A percentile compares a stretch with the other conserved stretches of the same genome.
phyloP scores from a whole-genome alignment of 2,888 invertebrate species.

The Nebria salina region DNA sequence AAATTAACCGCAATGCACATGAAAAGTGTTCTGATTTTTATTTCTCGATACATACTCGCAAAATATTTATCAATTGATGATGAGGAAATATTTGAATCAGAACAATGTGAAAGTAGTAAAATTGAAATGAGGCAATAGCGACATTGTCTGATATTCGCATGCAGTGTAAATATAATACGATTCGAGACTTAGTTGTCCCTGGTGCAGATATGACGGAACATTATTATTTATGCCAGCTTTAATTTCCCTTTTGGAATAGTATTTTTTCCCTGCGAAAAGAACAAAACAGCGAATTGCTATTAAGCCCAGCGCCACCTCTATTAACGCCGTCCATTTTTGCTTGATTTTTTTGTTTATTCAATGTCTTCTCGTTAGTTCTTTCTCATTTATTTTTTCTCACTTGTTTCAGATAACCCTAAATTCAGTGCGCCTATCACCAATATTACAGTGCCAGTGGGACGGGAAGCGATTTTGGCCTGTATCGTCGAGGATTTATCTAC shows the following conservation, averaged over 20 bases:
- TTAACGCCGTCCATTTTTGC: constrained; percentile 28
- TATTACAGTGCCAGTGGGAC: constrained; percentile 83
- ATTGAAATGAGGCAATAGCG: not conserved
- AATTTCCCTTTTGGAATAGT: constrained; percentile 45
- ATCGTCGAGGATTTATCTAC: constrained; percentile 82
- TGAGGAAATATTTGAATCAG: not conserved
- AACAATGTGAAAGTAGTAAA: not conserved
- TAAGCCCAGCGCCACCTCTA: constrained; percentile 35
- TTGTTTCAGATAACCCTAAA: constrained; percentile 77
- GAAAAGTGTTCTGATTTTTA: too few relatives aligned
- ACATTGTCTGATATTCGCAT: not conserved
- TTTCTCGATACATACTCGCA: too few relatives aligned
- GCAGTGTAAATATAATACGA: constrained; percentile 28
- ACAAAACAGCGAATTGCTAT: constrained; percentile 36
- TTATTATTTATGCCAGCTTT: constrained; percentile 46
- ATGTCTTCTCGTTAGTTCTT: not conserved
- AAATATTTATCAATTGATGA: too few relatives aligned
- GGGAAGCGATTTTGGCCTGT: constrained; percentile 84
- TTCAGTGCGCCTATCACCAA: constrained; percentile 85
- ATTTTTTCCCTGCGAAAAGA: constrained; percentile 17
- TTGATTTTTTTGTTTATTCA: constrained; percentile 32
- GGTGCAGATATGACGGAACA: constrained; percentile 37
- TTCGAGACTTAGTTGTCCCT: constrained; percentile 41
- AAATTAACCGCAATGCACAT: too few relatives aligned
- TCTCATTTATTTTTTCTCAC: not conserved